Evolutionary conservation across 2,113 vertebrate genomes (phyloP).

Genomic region (Litocranius walleri): DNA sequence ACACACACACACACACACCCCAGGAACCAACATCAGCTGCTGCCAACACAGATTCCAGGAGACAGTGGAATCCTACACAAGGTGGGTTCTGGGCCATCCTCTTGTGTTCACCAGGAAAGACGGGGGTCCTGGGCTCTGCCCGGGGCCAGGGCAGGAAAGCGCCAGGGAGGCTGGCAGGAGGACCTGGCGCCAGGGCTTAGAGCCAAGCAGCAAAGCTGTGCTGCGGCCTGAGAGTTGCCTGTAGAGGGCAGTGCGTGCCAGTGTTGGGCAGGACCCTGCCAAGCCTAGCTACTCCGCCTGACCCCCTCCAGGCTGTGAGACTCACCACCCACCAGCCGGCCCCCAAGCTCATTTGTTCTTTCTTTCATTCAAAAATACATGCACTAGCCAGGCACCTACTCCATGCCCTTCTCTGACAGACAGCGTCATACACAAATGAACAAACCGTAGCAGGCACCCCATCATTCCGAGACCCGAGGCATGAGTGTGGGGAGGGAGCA

Average conservation of each 20-base stretch:
- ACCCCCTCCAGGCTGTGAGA: background rate
- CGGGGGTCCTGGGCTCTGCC: background rate
- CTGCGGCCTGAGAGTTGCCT: background rate
- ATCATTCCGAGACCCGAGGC: background rate
- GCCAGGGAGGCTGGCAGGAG: background rate
- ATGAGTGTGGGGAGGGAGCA: background rate
- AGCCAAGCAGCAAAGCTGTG: background rate
- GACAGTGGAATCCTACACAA: background rate
- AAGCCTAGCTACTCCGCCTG: background rate
- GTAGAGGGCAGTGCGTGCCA: slow-evolving; percentile 60
- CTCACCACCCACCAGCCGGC: background rate
- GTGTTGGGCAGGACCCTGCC: background rate
- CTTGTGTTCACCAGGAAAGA: background rate
- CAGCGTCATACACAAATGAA: background rate
- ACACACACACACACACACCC: rapidly evolving
- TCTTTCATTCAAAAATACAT: background rate
- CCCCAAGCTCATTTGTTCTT: background rate
- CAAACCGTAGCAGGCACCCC: background rate
- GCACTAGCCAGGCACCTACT: background rate
- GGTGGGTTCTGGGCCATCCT: background rate
- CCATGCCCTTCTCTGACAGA: background rate
- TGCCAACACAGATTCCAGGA: background rate
- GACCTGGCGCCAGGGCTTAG: background rate
- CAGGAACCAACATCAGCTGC: background rate
- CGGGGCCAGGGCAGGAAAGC: background rate